Evolutionary conservation across 2,888 invertebrate genomes (phyloP), one percentile per base, ranked within the genome.

Genomic region (Hyposoter didymator): DNA sequence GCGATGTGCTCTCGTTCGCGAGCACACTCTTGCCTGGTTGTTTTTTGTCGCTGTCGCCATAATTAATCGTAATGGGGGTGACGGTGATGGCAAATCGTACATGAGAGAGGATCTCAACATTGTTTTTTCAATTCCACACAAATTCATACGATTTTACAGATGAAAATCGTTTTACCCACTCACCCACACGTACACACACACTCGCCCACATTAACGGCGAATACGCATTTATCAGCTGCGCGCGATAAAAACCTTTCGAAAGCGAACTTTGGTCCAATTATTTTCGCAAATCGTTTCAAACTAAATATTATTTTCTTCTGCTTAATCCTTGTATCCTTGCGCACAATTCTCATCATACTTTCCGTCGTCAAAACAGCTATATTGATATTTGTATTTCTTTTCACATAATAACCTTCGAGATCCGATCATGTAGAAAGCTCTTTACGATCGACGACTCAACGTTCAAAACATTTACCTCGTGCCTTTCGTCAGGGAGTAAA

Each of bases 181-280:
- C 70, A 49, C 70, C 5, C 70, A 45, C 22, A 35, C 43, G 22
- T 14, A 55, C 74, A 62, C 59, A 43, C 59, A 74, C 45, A 62
- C 70, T 14, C 28, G 28, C 70, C 14, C 28, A 47, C 62, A 28
- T 62, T 32, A 45, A 66, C 47, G 47, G 6, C 12, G 66, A 83
- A 81, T 78, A 85, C 78, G 78, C 73, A 81, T 70, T 84, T 66
- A 82, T 82, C 72, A 72, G 73, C 72, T 82, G 82, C 5, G 17
- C 62, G 74, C 82, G 82, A 82, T 83, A 75, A 76, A 80, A 75
- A 72, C 59, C 82, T 78, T 84, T 72, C 81, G 82, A 87, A 82
- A 84, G 66, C 82, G 78, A 85, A 87, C 82, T 85, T 88, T 88
- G 87, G 87, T 88, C 86, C 88, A 88, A 85, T 85, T 66, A 84